phyloP scores from a whole-genome alignment of 2,113 vertebrate species.

The Oplegnathus fasciatus region DNA sequence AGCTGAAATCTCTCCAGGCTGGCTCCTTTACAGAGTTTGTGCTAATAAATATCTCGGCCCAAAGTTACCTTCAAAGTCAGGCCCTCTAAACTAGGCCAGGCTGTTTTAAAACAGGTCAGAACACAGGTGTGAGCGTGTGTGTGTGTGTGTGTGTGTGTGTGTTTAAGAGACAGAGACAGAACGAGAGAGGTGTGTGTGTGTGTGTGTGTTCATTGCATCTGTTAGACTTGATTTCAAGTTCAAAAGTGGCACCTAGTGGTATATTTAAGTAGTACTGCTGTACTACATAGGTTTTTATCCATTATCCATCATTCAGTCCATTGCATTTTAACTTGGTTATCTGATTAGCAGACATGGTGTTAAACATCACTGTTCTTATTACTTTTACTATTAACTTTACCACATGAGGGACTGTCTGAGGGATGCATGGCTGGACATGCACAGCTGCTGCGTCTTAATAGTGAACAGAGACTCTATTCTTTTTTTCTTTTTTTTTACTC shows the following conservation, averaged over 20 bases:
- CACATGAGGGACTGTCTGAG: not conserved
- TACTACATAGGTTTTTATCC: not conserved
- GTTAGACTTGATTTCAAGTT: conserved; percentile 9
- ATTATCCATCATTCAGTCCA: not conserved
- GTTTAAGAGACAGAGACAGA: not conserved
- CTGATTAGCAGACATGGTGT: not conserved
- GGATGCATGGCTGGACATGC: not conserved
- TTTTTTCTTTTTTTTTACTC: not conserved
- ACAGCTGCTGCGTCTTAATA: too few relatives aligned
- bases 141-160: conserved; percentile 21
- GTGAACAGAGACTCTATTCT: not conserved
- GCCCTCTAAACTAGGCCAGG: conserved; percentile 67
- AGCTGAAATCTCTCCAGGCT: conserved; percentile 5
- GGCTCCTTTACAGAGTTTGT: conserved; percentile 44
- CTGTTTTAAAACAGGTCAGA: conserved; percentile 64
- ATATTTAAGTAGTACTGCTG: conserved; percentile 7
- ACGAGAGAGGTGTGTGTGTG: not conserved
- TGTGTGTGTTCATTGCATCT: conserved; percentile 7
- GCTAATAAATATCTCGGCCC: conserved; percentile 49
- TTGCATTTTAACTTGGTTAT: not conserved
- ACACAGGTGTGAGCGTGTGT: conserved; percentile 64
- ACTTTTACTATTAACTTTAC: not conserved
- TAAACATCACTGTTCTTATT: too few relatives aligned
- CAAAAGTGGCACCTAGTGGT: conserved; percentile 78
- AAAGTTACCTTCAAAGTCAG: conserved; percentile 72